Evolutionary conservation across 2,888 invertebrate species (phyloP).

Genomic region (Norana najaformis): DNA sequence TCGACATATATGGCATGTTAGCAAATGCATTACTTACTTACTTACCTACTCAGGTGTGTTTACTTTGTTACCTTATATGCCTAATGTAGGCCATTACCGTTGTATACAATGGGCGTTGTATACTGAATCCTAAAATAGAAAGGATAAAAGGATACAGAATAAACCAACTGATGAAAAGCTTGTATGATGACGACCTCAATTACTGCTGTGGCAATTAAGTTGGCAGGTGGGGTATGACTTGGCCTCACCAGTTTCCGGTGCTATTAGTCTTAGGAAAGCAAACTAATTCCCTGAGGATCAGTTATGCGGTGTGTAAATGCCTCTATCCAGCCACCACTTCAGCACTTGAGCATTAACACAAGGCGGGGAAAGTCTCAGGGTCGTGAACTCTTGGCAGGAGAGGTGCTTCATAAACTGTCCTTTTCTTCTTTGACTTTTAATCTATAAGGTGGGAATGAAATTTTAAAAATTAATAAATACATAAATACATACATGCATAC

Average conservation of each 20-base stretch:
- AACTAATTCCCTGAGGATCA: slow-evolving; percentile 3
- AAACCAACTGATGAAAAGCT: not conserved
- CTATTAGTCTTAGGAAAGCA: not conserved
- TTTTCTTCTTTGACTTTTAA: too few species aligned
- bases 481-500: too few species aligned
- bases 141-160: slow-evolving; percentile 6
- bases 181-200: not conserved
- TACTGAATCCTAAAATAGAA: not conserved
- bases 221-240: not conserved
- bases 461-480: too few species aligned
- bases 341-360: not conserved
- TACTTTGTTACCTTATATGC: too few species aligned
- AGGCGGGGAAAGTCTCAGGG: not conserved
- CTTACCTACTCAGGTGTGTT: too few species aligned
- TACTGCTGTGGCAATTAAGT: not conserved
- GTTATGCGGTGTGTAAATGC: not conserved
- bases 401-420: not conserved
- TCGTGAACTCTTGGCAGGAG: not conserved
- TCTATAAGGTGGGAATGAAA: too few species aligned
- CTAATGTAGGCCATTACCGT: not conserved
- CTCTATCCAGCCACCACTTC: not conserved
- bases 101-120: not conserved
- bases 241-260: not conserved
- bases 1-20: too few species aligned
- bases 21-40: too few species aligned